Evolutionary conservation across 2,113 vertebrate species (phyloP).

Genomic region (Anas platyrhynchos): DNA sequence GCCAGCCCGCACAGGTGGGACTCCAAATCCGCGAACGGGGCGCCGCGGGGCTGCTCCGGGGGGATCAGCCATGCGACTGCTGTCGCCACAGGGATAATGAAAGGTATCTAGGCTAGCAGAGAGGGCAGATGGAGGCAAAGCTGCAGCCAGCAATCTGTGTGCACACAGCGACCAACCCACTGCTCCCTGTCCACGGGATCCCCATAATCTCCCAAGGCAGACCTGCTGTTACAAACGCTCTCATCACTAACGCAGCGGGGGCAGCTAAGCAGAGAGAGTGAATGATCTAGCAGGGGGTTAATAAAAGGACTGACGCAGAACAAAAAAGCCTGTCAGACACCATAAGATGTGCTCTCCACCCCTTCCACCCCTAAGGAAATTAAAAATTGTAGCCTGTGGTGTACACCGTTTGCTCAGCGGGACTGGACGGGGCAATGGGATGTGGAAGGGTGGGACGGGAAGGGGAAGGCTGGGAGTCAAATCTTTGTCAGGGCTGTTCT

Average conservation of each 20-base stretch:
- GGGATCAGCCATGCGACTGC: not conserved
- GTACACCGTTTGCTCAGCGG: not conserved
- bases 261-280: conserved; percentile 27
- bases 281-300: conserved; percentile 69
- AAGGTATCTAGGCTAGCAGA: not conserved
- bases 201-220: conserved; percentile 71
- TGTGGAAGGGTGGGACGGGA: not conserved
- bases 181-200: conserved; percentile 47
- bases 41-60: not conserved
- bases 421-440: not conserved
- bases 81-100: not conserved
- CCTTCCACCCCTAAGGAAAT: conserved; percentile 58
- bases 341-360: conserved; percentile 51
- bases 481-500: not conserved
- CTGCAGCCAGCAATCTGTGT: conserved; percentile 54
- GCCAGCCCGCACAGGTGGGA: not conserved
- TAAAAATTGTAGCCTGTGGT: conserved; percentile 44
- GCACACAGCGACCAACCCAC: conserved; percentile 22
- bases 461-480: not conserved
- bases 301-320: conserved; percentile 63
- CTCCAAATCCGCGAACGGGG: not conserved
- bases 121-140: conserved; percentile 54
- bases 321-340: conserved; percentile 56
- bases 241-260: conserved; percentile 74
- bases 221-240: conserved; percentile 71